A percentile compares a stretch with the other conserved stretches of the same genome.
phyloP scores from a whole-genome alignment of 2,888 invertebrate species.

The Lamellibrachia satsuma region DNA sequence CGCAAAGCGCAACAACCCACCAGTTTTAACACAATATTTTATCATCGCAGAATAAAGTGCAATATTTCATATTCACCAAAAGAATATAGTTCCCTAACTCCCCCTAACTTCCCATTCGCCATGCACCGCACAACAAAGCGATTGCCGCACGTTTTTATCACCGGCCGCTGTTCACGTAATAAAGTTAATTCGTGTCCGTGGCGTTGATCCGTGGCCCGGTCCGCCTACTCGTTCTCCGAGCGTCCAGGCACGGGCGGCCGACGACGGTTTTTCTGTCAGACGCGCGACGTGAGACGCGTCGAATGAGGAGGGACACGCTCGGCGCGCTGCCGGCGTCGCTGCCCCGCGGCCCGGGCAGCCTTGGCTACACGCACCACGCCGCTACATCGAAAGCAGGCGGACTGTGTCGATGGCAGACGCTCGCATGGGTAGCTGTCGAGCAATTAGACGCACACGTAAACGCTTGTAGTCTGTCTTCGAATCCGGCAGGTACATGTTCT shows the following conservation, averaged over 20 bases:
- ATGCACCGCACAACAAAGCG: neutral
- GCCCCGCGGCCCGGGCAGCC: neutral
- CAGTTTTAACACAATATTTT: neutral
- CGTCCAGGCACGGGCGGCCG: neutral
- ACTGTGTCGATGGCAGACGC: neutral
- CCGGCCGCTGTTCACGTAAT: neutral
- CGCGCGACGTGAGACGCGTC: neutral
- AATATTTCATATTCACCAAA: neutral
- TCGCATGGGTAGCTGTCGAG: neutral
- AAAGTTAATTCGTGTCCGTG: neutral
- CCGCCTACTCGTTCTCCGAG: neutral
- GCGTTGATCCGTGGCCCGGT: neutral
- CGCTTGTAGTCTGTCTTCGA: neutral
- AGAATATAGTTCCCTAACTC: neutral
- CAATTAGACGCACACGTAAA: neutral
- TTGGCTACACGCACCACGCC: neutral
- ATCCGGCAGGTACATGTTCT: neutral
- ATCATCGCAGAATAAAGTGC: neutral
- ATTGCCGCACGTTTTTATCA: neutral
- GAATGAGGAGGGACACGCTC: neutral
- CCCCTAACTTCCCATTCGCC: neutral
- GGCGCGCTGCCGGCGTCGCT: neutral
- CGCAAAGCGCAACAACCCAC: neutral
- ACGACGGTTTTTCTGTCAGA: neutral
- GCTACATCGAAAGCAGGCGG: neutral